These are phyloP conservation scores for Pongo abelii DNA, from an alignment of 2,113 vertebrate species.

Conservation along the genomic window DNA sequence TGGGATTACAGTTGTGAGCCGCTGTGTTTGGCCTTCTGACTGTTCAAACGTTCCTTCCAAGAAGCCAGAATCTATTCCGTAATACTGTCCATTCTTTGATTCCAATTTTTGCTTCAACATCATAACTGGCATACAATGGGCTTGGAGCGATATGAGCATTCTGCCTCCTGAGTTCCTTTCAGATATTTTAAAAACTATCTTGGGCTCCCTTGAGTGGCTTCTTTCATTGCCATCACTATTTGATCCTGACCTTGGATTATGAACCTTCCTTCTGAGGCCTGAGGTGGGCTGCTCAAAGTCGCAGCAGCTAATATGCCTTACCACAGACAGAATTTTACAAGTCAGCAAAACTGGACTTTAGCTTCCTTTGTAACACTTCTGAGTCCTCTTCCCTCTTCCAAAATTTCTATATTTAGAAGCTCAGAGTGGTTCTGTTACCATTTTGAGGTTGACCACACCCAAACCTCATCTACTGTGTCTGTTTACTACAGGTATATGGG, in stretches of 20 bases:
- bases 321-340: not conserved
- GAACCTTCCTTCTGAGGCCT: not conserved
- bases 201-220: not conserved
- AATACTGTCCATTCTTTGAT: not conserved
- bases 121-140: fast-evolving
- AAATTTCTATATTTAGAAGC: not conserved
- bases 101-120: not conserved
- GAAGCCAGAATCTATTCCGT: not conserved
- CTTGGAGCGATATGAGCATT: not conserved
- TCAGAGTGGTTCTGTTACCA: not conserved
- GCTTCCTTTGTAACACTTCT: not conserved
- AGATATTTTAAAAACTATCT: not conserved
- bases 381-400: not conserved
- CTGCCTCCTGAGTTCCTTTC: not conserved
- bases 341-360: not conserved
- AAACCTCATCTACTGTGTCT: not conserved
- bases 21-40: not conserved
- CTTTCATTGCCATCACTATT: not conserved
- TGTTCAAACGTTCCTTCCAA: not conserved
- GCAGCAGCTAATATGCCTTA: not conserved
- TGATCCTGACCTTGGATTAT: not conserved
- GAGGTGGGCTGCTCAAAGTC: not conserved
- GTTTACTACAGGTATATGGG: not conserved
- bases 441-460: not conserved
- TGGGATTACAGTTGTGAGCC: too few species aligned